Conservation (phyloP, 1,140 invertebrate species). For the Drosophila arizonae region DNA sequence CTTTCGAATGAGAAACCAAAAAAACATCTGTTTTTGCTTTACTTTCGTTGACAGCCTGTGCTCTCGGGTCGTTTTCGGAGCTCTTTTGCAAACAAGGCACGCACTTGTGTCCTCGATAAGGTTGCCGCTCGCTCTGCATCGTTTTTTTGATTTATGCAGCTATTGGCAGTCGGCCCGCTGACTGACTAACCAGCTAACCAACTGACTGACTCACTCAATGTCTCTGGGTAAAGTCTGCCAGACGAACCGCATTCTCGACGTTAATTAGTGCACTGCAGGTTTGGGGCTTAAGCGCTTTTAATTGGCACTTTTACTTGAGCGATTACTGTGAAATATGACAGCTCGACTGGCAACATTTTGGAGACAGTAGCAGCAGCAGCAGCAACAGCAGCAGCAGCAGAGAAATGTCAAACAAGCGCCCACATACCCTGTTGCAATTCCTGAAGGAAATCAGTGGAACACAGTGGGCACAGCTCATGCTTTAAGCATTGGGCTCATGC, state of each 20-base stretch:
- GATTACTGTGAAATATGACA: conserved; percentile 74
- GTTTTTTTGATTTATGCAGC: conserved; percentile 67
- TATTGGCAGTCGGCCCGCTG: conserved; percentile 44
- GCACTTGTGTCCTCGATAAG: conserved; percentile 79
- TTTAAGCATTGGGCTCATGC: conserved; percentile 29
- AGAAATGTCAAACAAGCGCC: no score
- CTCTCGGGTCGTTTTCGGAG: not conserved
- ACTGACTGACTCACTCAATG: conserved; percentile 29
- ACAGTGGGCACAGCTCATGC: conserved; percentile 34
- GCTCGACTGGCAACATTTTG: conserved; percentile 24
- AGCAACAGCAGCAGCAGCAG: no score
- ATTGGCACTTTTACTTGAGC: conserved; percentile 72
- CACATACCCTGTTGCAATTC: conserved; percentile 24
- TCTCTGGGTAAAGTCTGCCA: not conserved
- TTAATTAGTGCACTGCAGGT: conserved; percentile 59
- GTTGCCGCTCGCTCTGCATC: conserved; percentile 12
- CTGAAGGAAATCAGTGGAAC: conserved; percentile 25
- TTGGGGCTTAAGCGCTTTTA: conserved; percentile 60
- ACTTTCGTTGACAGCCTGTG: conserved; percentile 76
- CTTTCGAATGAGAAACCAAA: conserved; percentile 42
- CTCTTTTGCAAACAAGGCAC: conserved; percentile 65
- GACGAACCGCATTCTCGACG: conserved; percentile 49
- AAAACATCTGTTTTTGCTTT: conserved; percentile 68
- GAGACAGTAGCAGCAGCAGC: conserved; percentile 4
- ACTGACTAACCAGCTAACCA: conserved; percentile 22